Conservation (phyloP, 2,113 vertebrate genomes). For the Enhydra lutris region DNA sequence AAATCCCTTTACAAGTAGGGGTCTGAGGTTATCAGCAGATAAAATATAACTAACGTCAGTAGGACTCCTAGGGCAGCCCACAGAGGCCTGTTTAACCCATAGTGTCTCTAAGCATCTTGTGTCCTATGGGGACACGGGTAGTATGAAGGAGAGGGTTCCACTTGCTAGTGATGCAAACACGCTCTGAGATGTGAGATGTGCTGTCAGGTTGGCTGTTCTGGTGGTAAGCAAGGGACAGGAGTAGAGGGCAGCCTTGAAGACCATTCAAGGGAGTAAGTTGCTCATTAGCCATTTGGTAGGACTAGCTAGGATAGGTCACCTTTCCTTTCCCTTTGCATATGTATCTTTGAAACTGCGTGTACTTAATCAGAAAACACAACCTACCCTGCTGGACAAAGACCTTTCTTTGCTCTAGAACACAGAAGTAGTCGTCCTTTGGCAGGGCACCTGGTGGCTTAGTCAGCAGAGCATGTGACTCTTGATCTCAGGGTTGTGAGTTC, state of each 20-base stretch:
- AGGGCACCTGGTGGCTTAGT: neutral
- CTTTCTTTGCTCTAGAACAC: neutral
- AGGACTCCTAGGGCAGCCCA: neutral
- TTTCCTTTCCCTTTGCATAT: neutral
- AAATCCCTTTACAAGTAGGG: neutral
- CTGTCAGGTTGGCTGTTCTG: neutral
- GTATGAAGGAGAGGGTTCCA: neutral
- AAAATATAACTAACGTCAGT: neutral
- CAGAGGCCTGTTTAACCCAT: neutral
- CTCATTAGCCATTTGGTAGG: neutral
- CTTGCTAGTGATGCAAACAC: neutral
- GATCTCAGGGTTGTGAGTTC: neutral
- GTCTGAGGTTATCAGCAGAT: neutral
- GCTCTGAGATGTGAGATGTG: fast-evolving
- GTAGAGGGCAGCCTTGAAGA: neutral
- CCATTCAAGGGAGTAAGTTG: neutral
- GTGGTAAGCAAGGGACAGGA: neutral
- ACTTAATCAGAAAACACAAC: neutral
- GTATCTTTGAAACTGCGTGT: neutral
- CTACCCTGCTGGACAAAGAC: neutral
- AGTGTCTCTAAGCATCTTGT: neutral
- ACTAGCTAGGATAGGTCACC: neutral
- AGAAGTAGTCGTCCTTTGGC: neutral
- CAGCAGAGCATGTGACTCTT: neutral
- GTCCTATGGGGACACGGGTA: neutral